A percentile compares a stretch with the other conserved stretches of the same genome.
Conservation (phyloP, 2,888 invertebrate genomes). For the Apodemia duryi region DNA sequence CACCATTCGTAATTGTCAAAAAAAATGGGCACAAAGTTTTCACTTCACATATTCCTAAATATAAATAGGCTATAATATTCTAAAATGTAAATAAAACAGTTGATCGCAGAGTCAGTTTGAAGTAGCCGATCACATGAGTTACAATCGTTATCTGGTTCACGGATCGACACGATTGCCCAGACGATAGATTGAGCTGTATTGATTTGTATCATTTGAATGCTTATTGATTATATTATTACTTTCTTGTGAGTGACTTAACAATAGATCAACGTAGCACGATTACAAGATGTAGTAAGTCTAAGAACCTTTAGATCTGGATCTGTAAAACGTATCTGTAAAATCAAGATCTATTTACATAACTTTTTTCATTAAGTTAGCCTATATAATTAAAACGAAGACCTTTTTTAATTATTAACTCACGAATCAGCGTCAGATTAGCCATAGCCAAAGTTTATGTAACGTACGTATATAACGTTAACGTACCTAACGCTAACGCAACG, state of each 20-base stretch:
- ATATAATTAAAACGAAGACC: too few species aligned
- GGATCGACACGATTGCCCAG: constrained; percentile 49
- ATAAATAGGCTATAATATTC: too few species aligned
- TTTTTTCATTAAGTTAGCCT: background rate
- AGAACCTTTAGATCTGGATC: background rate
- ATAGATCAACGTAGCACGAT: constrained; percentile 8
- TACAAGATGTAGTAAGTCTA: background rate
- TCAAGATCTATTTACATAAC: background rate
- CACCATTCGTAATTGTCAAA: too few species aligned
- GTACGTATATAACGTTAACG: too few species aligned
- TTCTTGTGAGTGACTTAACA: constrained; percentile 14
- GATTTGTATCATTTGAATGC: constrained; percentile 26
- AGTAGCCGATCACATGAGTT: constrained; percentile 51
- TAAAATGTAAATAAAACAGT: background rate
- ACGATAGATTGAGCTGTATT: constrained; percentile 30
- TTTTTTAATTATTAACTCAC: too few species aligned
- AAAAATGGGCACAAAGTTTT: too few species aligned
- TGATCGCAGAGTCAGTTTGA: constrained; percentile 36
- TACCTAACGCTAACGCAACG: too few species aligned
- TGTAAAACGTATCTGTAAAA: background rate
- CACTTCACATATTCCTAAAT: too few species aligned
- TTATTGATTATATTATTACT: constrained; percentile 20
- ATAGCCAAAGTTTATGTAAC: too few species aligned
- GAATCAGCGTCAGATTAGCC: too few species aligned
- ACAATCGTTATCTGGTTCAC: constrained; percentile 49